These are phyloP conservation scores for Paradoxurus hermaphroditus DNA, from an alignment of 2,113 vertebrate species.

Conservation along the genomic window DNA sequence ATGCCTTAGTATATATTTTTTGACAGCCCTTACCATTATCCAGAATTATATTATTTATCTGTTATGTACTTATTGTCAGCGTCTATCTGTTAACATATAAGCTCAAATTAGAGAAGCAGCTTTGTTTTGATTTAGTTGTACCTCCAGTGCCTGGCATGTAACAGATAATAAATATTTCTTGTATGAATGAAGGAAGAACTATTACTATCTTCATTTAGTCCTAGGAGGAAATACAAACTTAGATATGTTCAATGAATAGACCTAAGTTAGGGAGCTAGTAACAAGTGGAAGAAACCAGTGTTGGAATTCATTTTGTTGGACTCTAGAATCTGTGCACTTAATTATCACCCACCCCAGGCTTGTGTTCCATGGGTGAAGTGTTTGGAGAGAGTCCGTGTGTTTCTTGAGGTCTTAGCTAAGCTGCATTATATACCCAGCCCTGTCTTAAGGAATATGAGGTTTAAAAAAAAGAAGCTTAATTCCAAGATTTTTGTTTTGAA, in stretches of 20 bases:
- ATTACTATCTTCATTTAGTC: neutral
- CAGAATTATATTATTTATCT: neutral
- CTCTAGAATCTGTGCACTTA: neutral
- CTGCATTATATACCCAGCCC: neutral
- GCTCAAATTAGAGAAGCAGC: neutral
- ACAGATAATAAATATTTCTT: neutral
- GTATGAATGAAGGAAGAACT: neutral
- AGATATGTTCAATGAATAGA: neutral
- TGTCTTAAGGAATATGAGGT: neutral
- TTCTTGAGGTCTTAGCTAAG: neutral
- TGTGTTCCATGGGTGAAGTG: neutral
- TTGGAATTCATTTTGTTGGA: neutral
- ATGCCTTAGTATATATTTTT: neutral
- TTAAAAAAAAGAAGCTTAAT: neutral
- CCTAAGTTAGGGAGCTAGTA: neutral
- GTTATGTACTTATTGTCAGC: neutral
- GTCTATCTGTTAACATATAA: neutral
- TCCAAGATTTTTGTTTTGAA: neutral
- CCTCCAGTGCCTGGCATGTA: neutral
- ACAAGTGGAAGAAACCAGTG: neutral
- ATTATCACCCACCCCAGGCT: neutral
- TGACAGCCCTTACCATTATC: neutral
- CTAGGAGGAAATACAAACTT: neutral
- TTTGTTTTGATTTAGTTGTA: neutral
- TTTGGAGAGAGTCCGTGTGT: neutral